Percentiles rank a stretch among this genome's conserved stretches.
These are phyloP conservation scores for Arvicanthis niloticus DNA, from an alignment of 2,113 vertebrate genomes.

Conservation along the genomic window DNA sequence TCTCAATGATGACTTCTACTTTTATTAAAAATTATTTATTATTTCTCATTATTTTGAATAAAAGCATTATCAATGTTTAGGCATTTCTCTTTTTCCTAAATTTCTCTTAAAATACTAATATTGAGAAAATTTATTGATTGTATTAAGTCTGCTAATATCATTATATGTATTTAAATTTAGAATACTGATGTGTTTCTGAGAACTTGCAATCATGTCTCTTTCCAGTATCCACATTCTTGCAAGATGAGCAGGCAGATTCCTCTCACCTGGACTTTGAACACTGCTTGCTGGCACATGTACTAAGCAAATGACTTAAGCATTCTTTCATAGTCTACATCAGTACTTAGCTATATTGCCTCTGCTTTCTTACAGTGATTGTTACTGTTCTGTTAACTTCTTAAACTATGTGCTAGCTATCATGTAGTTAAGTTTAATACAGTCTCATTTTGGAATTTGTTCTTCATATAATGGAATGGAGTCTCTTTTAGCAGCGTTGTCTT, in stretches of 20 bases:
- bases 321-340: not conserved
- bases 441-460: not conserved
- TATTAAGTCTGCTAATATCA: not conserved
- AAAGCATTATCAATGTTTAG: not conserved
- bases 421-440: constrained; percentile 31
- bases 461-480: not conserved
- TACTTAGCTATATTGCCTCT: not conserved
- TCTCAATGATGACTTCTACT: not conserved
- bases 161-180: not conserved
- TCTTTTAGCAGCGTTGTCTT: not conserved
- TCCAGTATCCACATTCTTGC: not conserved
- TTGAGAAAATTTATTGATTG: not conserved
- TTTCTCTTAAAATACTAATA: not conserved
- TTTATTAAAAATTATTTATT: not conserved
- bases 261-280: not conserved
- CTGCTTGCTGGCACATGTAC: not conserved
- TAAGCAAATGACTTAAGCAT: not conserved
- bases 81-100: not conserved
- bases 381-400: not conserved
- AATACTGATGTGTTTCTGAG: not conserved
- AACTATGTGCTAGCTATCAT: not conserved
- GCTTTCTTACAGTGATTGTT: not conserved
- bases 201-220: not conserved
- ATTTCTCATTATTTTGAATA: not conserved
- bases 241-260: not conserved